Percentiles rank a stretch among this genome's conserved stretches.
These are phyloP conservation scores for Drosophila parabipectinata DNA, from an alignment of 1,140 invertebrate species.

Conservation along the genomic window DNA sequence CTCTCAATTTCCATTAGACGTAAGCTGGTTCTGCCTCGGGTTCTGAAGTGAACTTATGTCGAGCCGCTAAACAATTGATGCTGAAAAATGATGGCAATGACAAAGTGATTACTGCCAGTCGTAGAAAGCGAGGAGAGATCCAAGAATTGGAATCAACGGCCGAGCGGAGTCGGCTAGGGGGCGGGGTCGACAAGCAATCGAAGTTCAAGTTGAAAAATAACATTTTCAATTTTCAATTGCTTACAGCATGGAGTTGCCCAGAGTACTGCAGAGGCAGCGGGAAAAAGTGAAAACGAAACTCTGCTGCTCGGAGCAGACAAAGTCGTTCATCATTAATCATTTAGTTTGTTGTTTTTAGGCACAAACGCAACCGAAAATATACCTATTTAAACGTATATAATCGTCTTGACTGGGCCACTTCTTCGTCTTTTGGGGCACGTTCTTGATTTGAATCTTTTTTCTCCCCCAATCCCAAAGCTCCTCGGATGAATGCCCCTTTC, in stretches of 20 bases:
- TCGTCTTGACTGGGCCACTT: conserved; percentile 42
- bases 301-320: conserved; percentile 39
- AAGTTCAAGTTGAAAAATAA: conserved; percentile 71
- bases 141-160: conserved; percentile 20
- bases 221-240: conserved; percentile 65
- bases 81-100: conserved; percentile 81
- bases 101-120: conserved; percentile 72
- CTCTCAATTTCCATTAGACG: conserved; percentile 77
- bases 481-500: background rate
- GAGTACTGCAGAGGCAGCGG: conserved; percentile 4
- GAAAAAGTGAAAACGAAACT: conserved; percentile 71
- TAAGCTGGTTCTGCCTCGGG: conserved; percentile 6
- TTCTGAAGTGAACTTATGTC: conserved; percentile 71
- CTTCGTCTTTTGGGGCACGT: conserved; percentile 59
- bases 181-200: conserved; percentile 52
- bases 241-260: background rate
- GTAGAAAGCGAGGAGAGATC: conserved; percentile 51
- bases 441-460: conserved; percentile 75
- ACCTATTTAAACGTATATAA: conserved; percentile 57
- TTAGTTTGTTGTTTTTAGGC: conserved; percentile 71
- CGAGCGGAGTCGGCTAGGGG: background rate
- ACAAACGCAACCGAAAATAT: conserved; percentile 47
- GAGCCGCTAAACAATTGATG: conserved; percentile 69
- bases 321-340: conserved; percentile 76
- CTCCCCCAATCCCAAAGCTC: background rate